Base-by-base conservation (phyloP, 1,140 invertebrate genomes). In the Acromyrmex charruanus region DNA sequence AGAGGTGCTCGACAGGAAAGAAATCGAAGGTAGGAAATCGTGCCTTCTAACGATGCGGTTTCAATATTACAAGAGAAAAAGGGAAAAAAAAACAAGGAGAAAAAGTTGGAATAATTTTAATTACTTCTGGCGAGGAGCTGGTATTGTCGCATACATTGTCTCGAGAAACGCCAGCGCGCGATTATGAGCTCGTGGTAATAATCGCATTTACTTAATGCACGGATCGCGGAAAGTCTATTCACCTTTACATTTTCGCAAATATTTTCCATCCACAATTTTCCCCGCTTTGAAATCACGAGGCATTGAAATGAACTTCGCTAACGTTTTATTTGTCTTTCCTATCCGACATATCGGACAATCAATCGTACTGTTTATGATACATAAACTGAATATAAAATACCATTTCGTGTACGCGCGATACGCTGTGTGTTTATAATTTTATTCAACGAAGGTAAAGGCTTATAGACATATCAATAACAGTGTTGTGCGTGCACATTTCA, bases 21-120 rank as follows among this genome's bases (percentile, higher is more conserved):
- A 55, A 77, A 82, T 68, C 55, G 68, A 44, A 55, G 77, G 74
- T 66, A 51, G 84, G 77, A 89, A 87, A 86, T 89, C 74, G 44
- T 88, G 58, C 80, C 58, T 84, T 58, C 55, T 84, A 84, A 84
- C 80, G 80, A 84, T 51, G 80, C 71, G 80, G 80, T 84, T 84
- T 84, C 80, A 84, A 84, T 84, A 84, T 84, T 75, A 74, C 80
- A 74, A 49, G 80, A 61, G 68, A 16, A 59, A 72, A 44, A 81
- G 44, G 14, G 3, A 18, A 16, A 16, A 35, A 65, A 31, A 65
- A 6, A 5, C 1, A 3, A 4, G 12, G 6, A 10, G 3, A 58
- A 39, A 75, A 84, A 74, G 55, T 75, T 75, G 80, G 69, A 84
- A 84, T 84, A 84, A 84, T 84, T 84, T 84, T 84, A 84, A 84